Evolutionary conservation across 2,888 invertebrate genomes (phyloP), one percentile per base, ranked within the genome.

Genomic region (Petrolisthes cinctipes): DNA sequence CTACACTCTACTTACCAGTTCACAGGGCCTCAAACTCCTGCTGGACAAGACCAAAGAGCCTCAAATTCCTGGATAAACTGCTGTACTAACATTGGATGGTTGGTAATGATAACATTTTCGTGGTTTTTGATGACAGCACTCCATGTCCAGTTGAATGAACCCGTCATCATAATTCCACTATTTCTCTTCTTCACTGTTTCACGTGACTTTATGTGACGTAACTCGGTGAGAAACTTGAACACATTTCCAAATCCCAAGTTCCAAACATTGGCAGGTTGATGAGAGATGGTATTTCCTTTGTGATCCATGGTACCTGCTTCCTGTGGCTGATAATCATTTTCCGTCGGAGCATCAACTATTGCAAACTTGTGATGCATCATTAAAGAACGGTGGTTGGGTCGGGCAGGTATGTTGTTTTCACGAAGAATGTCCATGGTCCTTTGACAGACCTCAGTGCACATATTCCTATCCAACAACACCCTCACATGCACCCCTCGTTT

Each of bases 331-430:
- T 66, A 5, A 79, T 54, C 54, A 17, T 14, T 7, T 7, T 23
- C n/a, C 56, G 75, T n/a, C n/a, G 86, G 83, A 17, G 79, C 83
- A 68, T 89, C 89, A 14, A 80, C 37, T 4, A 89, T n/a, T 14
- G 89, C 89, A 80, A 89, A 89, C 79, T 89, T 89, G 81, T 89
- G 86, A 68, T 89, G 89, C 82, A 89, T 80, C 68, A 89, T 68
- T 9, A 80, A 73, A 56, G 73, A 53, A 7, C 86, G 66, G 23
- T 73, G 57, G 66, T 86, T 86, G 73, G 54, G 20, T 37, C 71
- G 83, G 5, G 83, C 79, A 37, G 83, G 61, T 23, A 89, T 80
- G 54, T 81, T 83, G 73, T 82, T 66, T 53, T 80, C 73, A 54
- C 57, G 83, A 51, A 89, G 80, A n/a, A 51, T 37, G 7, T 20